A percentile compares a stretch with the other conserved stretches of the same genome.
These are phyloP conservation scores for Oryzias celebensis DNA, from an alignment of 2,113 vertebrate species.

Conservation along the genomic window DNA sequence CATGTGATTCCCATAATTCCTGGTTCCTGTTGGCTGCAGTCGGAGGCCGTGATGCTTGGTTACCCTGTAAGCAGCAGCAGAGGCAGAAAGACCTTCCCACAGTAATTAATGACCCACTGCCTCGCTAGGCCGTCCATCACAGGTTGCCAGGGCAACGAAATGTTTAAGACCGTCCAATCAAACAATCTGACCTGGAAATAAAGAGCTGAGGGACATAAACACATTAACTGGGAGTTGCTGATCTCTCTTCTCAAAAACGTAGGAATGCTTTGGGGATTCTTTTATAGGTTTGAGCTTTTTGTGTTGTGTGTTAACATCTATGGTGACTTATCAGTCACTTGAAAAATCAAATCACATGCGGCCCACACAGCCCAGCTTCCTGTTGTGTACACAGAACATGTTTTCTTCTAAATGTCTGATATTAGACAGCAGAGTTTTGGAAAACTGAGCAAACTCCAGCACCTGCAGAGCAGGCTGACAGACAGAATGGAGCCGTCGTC, in stretches of 20 bases:
- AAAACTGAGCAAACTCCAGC: too few relatives aligned
- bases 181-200: constrained; percentile 26
- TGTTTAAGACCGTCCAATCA: constrained; percentile 10
- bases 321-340: too few relatives aligned
- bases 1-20: background rate
- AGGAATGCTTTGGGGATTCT: too few relatives aligned
- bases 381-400: too few relatives aligned
- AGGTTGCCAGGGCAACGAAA: constrained; percentile 36
- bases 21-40: constrained; percentile 12
- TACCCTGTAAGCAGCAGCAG: constrained; percentile 26
- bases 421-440: too few relatives aligned
- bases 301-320: background rate
- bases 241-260: too few relatives aligned
- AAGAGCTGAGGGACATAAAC: background rate
- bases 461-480: constrained; percentile 1
- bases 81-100: constrained; percentile 21
- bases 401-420: too few relatives aligned
- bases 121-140: constrained; percentile 33
- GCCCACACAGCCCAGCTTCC: too few relatives aligned
- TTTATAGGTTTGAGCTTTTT: background rate
- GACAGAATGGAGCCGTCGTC: constrained; percentile 10
- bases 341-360: too few relatives aligned
- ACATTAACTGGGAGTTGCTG: too few relatives aligned
- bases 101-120: constrained; percentile 38
- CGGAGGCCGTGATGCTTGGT: constrained; percentile 18